A percentile compares a stretch with the other conserved stretches of the same genome.
phyloP scores from a whole-genome alignment of 2,113 vertebrate genomes.

The Macheiramphus alcinus region DNA sequence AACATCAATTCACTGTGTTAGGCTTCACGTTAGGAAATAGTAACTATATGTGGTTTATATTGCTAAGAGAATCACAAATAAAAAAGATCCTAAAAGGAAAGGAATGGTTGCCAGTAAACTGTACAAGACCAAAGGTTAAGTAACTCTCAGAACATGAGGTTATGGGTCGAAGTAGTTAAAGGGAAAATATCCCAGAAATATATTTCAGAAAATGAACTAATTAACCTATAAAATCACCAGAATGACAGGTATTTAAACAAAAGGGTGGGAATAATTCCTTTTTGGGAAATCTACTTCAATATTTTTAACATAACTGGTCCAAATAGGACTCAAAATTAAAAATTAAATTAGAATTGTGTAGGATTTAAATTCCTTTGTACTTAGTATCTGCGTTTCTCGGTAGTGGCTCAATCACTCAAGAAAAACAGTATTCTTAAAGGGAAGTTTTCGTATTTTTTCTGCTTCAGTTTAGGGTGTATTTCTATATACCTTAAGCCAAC shows the following conservation, averaged over 20 bases:
- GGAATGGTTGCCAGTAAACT: slow-evolving; percentile 37
- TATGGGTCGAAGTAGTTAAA: slow-evolving; percentile 43
- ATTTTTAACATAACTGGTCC: neutral
- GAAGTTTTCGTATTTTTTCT: neutral
- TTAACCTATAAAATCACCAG: slow-evolving; percentile 33
- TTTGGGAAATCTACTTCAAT: neutral
- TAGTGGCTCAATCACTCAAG: neutral
- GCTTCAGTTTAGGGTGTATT: neutral
- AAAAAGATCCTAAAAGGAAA: slow-evolving; percentile 38
- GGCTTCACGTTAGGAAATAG: neutral
- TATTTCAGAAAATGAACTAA: slow-evolving; percentile 49
- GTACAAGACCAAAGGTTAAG: slow-evolving; percentile 50
- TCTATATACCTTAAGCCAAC: neutral
- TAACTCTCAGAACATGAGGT: slow-evolving; percentile 43
- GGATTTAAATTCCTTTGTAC: neutral
- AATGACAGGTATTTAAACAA: slow-evolving; percentile 40
- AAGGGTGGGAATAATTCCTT: slow-evolving; percentile 4
- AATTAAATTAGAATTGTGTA: neutral
- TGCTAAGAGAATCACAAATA: slow-evolving; percentile 21
- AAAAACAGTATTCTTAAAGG: neutral
- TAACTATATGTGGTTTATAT: slow-evolving; percentile 12
- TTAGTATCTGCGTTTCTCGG: neutral
- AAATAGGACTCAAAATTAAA: neutral
- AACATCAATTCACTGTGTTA: neutral
- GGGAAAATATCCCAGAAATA: slow-evolving; percentile 48